Base-by-base conservation (phyloP, 1,140 invertebrate genomes). In the Anoplophora glabripennis region DNA sequence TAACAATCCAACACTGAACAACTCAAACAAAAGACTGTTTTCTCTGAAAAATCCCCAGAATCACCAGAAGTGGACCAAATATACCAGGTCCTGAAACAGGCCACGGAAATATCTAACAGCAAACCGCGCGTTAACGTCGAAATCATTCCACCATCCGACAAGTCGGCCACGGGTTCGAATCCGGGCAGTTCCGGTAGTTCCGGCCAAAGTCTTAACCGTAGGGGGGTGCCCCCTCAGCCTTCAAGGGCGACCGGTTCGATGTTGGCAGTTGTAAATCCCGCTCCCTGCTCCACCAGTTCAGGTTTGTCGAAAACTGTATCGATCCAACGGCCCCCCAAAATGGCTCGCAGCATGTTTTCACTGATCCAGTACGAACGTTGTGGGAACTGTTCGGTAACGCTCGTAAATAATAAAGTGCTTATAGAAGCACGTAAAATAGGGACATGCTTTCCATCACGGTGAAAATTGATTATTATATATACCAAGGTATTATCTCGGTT, bases 51-150 rank as follows among this genome's bases (percentile, higher is more conserved):
- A 52, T 52, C 14, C 38, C n/a, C 54, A 57, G 59, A 61, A 58
- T 28, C 33, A 7, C 45, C 57, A 38, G 66, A 68, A 48, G 66
- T 92, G 80, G 92, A 94, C 83, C 86, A 88, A 78, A 92, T 90
- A 74, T 94, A 94, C 81, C 91, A 92, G 82, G 90, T 94, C 74
- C 83, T 95, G 81, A 94, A 94, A 83, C 89, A 93, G 78, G 92
- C 91, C 69, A 89, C 89, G 69, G 90, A 93, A 83, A 87, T 94
- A 75, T 83, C 84, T 37, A 75, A 71, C 63, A 76, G 68, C 71
- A 81, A 79, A 75, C 81, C 77, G 64, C 75, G 78, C 53, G 67
- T 75, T 67, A 72, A 66, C 53, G 60, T 72, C 69, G 77, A 72
- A 41, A 44, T 62, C 14, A 42, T 58, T 51, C 33, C 65, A 17